A percentile compares a stretch with the other conserved stretches of the same genome.
phyloP scores from a whole-genome alignment of 2,797 vertebrate species.

The Cyprinella venusta region DNA sequence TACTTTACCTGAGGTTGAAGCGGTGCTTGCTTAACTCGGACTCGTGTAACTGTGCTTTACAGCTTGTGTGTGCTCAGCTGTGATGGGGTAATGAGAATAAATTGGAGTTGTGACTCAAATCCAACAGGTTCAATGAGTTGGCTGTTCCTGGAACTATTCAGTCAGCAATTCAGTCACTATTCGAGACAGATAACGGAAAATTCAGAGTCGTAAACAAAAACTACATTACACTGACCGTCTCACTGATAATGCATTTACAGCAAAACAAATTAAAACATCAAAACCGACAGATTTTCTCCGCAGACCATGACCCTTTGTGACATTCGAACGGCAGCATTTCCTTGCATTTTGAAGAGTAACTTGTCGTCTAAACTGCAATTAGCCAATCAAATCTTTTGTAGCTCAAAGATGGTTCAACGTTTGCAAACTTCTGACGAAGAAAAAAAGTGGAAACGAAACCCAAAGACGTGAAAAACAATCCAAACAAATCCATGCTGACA shows the following conservation, averaged over 20 bases:
- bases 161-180: neutral
- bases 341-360: neutral
- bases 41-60: constrained; percentile 37
- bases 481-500: constrained; percentile 60
- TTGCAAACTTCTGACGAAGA: neutral
- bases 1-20: constrained; percentile 33
- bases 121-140: neutral
- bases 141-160: neutral
- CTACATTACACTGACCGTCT: neutral
- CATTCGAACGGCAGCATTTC: neutral
- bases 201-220: neutral
- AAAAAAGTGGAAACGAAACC: constrained; percentile 38
- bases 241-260: neutral
- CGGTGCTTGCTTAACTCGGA: constrained; percentile 22
- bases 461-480: constrained; percentile 40
- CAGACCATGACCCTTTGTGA: neutral
- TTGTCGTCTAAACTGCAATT: neutral
- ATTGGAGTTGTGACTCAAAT: neutral
- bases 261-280: neutral
- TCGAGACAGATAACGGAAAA: neutral
- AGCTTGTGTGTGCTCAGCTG: neutral
- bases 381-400: neutral
- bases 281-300: neutral
- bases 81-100: neutral
- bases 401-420: constrained; percentile 18